phyloP scores from a whole-genome alignment of 2,888 invertebrate species.

The Drosophila neonasuta region DNA sequence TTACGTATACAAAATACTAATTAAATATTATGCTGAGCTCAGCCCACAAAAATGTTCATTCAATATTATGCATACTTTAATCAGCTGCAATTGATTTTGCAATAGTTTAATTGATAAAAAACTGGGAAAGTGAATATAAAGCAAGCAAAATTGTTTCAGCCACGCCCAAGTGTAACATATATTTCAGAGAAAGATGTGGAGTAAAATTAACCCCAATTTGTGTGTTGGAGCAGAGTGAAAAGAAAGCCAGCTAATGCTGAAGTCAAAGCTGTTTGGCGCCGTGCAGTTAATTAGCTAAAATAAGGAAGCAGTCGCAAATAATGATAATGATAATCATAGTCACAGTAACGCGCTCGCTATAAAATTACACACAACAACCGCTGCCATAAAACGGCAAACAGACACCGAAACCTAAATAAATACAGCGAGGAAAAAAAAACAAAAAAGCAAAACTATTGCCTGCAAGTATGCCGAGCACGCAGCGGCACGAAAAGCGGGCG shows the following conservation, averaged over 20 bases:
- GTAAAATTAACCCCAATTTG: slow-evolving; percentile 54
- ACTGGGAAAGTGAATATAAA: slow-evolving; percentile 38
- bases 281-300: slow-evolving; percentile 67
- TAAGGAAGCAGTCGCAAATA: slow-evolving; percentile 67
- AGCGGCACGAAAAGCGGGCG: neutral
- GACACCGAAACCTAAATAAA: slow-evolving; percentile 75
- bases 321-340: slow-evolving; percentile 58
- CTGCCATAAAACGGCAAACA: slow-evolving; percentile 49
- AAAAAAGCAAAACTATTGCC: slow-evolving; percentile 1
- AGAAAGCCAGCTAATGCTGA: slow-evolving; percentile 43
- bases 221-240: slow-evolving; percentile 5
- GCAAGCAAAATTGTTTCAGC: slow-evolving; percentile 23
- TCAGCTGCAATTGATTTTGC: slow-evolving; percentile 52
- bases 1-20: too few relatives aligned
- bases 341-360: slow-evolving; percentile 51
- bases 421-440: neutral
- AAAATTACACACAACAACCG: slow-evolving; percentile 54
- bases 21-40: too few relatives aligned
- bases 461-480: slow-evolving; percentile 52
- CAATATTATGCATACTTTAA: neutral
- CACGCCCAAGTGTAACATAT: slow-evolving; percentile 49
- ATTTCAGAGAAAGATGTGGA: slow-evolving; percentile 5
- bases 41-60: too few relatives aligned
- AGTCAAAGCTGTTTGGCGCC: slow-evolving; percentile 28
- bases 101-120: slow-evolving; percentile 59